Base-by-base conservation (phyloP, 2,113 vertebrate species). In the Zapus hudsonius region DNA sequence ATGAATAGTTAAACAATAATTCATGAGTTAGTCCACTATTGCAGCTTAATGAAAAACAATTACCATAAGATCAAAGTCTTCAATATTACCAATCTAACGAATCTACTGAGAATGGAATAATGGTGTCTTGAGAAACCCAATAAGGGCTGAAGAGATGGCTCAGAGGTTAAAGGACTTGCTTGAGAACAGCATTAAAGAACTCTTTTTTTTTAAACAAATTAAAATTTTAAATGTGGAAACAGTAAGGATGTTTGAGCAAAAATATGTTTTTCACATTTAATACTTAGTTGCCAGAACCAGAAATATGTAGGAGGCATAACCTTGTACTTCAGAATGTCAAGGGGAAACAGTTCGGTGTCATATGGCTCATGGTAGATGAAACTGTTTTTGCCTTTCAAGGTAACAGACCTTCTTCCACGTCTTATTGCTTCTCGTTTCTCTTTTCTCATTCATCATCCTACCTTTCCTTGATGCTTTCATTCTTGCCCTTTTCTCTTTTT, bases 301-400 rank as follows among this genome's bases (percentile, higher is more conserved):
- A 94, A 92, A 92, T 89, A 94, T 79, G 9, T 78, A 89, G 79
- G n/a, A 90, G 57, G 40, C 94, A 67, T 88, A 90, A 81, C 29
- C 22, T 80, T 91, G 52, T 89, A 66, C 88, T 95, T 86, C 64
- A 88, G 79, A 97, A 91, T 92, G 75, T 84, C 70, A 86, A 92
- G 79, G 40, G 38, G 82, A 76, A 90, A 63, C 61, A 76, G 44
- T 87, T 95, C 38, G 89, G 52, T 83, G 90, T 86, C 66, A 74
- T 79, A 83, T 92, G 73, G 38, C 59, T 95, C 57, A 72, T 89
- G 84, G 84, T 40, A 94, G 89, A 92, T 67, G 85, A 94, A 91
- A 67, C n/a, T 85, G 79, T 92, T 94, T 93, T 89, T 84, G 72
- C 91, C 91, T 88, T 90, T 92, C 83, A 94, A 80, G 83, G 93